Percentiles rank a stretch among this genome's conserved stretches.
phyloP scores from a whole-genome alignment of 2,797 vertebrate species.

The Cryptoblepharus egeriae region DNA sequence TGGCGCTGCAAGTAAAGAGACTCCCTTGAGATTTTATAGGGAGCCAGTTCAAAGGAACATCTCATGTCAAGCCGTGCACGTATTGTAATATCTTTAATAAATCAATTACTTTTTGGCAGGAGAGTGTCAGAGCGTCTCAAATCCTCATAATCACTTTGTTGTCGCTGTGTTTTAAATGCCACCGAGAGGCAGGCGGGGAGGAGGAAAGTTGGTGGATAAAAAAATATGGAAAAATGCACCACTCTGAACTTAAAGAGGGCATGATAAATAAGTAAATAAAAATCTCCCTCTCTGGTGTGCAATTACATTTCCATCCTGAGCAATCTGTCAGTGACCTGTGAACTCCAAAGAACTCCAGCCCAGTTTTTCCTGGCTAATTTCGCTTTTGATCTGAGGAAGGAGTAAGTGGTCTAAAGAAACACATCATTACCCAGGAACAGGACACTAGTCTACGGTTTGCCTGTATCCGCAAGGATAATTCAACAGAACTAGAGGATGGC shows the following conservation, averaged over 20 bases:
- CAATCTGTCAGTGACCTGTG: background rate
- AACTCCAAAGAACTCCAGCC: background rate
- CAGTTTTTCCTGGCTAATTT: background rate
- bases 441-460: conserved; percentile 20
- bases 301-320: background rate
- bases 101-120: conserved; percentile 83
- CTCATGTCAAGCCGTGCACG: conserved; percentile 73
- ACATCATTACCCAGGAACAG: conserved; percentile 18
- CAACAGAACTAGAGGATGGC: background rate
- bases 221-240: conserved; percentile 12
- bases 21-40: conserved; percentile 68
- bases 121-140: conserved; percentile 77
- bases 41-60: conserved; percentile 75
- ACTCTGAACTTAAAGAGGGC: conserved; percentile 5
- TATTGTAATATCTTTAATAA: conserved; percentile 81
- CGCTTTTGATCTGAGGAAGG: background rate
- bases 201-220: rapidly evolving
- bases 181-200: conserved; percentile 31
- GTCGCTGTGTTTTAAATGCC: conserved; percentile 70
- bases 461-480: background rate
- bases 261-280: background rate
- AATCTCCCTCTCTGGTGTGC: background rate
- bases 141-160: conserved; percentile 76
- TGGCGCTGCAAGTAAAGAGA: conserved; percentile 69
- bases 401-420: background rate